A percentile compares a stretch with the other conserved stretches of the same genome.
These are phyloP conservation scores for Lasioglossum morio DNA, from an alignment of 2,888 invertebrate genomes.

Conservation along the genomic window DNA sequence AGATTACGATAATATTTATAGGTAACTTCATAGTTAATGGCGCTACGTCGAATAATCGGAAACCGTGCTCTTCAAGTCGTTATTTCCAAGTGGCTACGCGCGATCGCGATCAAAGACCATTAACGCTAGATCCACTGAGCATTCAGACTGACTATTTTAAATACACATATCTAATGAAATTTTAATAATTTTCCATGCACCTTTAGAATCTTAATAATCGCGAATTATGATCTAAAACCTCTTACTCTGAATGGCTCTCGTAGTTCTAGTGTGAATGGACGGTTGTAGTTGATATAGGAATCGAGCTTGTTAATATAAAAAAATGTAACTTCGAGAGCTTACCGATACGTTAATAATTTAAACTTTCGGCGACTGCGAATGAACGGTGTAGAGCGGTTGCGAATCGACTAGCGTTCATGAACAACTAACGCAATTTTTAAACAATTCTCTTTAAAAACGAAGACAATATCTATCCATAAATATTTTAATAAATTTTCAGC, in stretches of 20 bases:
- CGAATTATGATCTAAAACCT: not conserved
- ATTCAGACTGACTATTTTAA: not conserved
- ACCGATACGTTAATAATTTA: not conserved
- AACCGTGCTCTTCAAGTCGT: constrained; percentile 27
- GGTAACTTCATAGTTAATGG: constrained; percentile 38
- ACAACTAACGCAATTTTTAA: not conserved
- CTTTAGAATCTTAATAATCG: not conserved
- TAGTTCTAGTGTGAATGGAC: not conserved
- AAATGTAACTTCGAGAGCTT: not conserved
- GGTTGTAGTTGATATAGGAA: not conserved
- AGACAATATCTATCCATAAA: not conserved
- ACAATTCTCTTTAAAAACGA: not conserved
- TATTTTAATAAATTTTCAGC: not conserved
- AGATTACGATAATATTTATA: constrained; percentile 53
- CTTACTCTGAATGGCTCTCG: not conserved
- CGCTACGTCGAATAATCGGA: constrained; percentile 37
- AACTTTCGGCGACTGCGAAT: not conserved
- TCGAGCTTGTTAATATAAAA: not conserved
- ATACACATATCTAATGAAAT: not conserved
- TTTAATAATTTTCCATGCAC: not conserved
- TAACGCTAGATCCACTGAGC: not conserved
- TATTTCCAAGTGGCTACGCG: not conserved
- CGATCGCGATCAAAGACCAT: constrained; percentile 4
- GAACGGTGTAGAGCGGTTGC: not conserved
- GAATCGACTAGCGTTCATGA: not conserved